These are phyloP conservation scores for Dryoscopus gambensis DNA, from an alignment of 2,113 vertebrate genomes.

Conservation along the genomic window DNA sequence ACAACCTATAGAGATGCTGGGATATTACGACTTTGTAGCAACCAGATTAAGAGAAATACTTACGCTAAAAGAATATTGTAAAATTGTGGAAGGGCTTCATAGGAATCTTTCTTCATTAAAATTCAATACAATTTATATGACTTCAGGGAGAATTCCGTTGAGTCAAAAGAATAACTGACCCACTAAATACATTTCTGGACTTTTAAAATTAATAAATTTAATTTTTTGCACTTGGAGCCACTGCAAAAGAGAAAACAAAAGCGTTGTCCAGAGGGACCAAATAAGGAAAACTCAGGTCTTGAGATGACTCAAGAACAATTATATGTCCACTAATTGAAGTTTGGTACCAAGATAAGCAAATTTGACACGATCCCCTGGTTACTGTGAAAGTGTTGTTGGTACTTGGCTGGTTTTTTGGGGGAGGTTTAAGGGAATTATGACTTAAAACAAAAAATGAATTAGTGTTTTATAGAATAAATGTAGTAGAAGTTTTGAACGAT, in stretches of 20 bases:
- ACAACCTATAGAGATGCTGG: fast-evolving
- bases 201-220: neutral
- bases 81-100: neutral
- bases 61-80: neutral
- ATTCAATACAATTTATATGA: neutral
- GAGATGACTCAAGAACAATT: neutral
- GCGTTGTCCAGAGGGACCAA: neutral
- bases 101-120: neutral
- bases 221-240: neutral
- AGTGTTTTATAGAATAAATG: neutral
- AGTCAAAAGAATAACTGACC: neutral
- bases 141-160: neutral
- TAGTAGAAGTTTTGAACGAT: neutral
- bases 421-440: neutral
- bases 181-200: neutral
- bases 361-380: fast-evolving
- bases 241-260: neutral
- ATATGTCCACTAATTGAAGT: neutral
- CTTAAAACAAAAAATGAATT: neutral
- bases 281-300: neutral
- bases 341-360: neutral
- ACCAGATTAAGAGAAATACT: neutral
- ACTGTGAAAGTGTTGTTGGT: neutral
- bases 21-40: neutral
- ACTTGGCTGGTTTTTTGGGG: neutral